Evolutionary conservation across 2,113 vertebrate species (phyloP).

Genomic region (Notarius lentiginosus): DNA sequence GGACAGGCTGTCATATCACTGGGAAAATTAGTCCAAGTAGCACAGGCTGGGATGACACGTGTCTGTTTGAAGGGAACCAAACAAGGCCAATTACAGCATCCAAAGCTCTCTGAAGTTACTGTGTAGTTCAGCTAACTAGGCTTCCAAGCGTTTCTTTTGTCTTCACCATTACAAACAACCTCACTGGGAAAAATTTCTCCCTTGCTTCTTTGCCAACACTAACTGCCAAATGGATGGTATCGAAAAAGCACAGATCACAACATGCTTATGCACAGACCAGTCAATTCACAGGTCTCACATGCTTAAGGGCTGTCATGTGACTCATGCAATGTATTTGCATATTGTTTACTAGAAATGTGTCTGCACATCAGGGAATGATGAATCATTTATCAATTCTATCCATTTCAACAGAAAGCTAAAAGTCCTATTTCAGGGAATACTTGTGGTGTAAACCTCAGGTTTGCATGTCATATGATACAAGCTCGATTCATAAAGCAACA

Average conservation of each 20-base stretch:
- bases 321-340: background rate
- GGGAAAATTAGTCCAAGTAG: constrained; percentile 55
- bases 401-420: background rate
- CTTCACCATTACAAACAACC: background rate
- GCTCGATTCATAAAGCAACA: background rate
- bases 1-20: constrained; percentile 58
- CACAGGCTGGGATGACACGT: constrained; percentile 44
- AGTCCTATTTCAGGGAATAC: background rate
- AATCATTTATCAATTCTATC: background rate
- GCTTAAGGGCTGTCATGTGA: background rate
- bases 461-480: background rate
- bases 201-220: background rate
- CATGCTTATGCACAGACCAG: background rate
- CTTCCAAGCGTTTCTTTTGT: background rate
- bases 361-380: background rate
- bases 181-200: background rate
- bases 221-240: background rate
- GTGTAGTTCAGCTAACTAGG: background rate
- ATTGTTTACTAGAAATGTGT: background rate
- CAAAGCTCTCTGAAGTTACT: constrained; percentile 25
- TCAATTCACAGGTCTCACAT: background rate
- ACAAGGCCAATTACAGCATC: constrained; percentile 54
- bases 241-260: background rate
- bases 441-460: background rate
- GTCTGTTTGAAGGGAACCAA: constrained; percentile 54